Base-by-base conservation (phyloP, 2,888 invertebrate genomes). In the Scaptomyza polygonia region DNA sequence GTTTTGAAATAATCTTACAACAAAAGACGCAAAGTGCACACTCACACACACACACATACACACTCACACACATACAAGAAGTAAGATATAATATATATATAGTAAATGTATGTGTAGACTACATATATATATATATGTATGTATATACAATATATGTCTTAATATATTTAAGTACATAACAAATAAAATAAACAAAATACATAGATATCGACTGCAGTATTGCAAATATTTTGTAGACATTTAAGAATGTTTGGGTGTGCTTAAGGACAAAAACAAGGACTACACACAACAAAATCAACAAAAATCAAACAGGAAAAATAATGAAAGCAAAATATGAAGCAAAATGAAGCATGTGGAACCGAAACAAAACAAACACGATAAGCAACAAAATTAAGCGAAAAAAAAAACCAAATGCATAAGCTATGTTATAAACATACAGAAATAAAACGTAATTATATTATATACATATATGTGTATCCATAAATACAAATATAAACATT, bases 191-290 rank as follows among this genome's bases (percentile, higher is more conserved):
- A 85, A 78, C 57, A 85, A 82, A 83, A 71, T 73, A 72, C 70
- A 80, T 79, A 86, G 77, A 89, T 87, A 89, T 88, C 89, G 87
- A 90, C 89, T 89, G 89, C 89, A 89, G 80, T 84, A 89, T 88
- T 90, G 89, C 90, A 89, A 90, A 89, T 90, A 89, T 90, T 90
- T 90, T 90, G 89, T 90, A 90, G 90, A 89, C 76, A 79, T 90
- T 90, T 90, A 90, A 90, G 90, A 75, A 81, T 86, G 86, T 86
- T 89, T 77, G 79, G 78, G 75, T 76, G 81, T 77, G 80, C 78
- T 80, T 80, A 77, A 75, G 59, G 61, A 71, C 67, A 67, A 76
- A 57, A 59, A 72, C 67, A 68, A 69, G 72, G 67, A 71, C 68
- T 63, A 74, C 48, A 53, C 59, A 59, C 58, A 54, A 59, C 58